These are phyloP conservation scores for Solea senegalensis DNA, from an alignment of 2,113 vertebrate species.

Conservation along the genomic window DNA sequence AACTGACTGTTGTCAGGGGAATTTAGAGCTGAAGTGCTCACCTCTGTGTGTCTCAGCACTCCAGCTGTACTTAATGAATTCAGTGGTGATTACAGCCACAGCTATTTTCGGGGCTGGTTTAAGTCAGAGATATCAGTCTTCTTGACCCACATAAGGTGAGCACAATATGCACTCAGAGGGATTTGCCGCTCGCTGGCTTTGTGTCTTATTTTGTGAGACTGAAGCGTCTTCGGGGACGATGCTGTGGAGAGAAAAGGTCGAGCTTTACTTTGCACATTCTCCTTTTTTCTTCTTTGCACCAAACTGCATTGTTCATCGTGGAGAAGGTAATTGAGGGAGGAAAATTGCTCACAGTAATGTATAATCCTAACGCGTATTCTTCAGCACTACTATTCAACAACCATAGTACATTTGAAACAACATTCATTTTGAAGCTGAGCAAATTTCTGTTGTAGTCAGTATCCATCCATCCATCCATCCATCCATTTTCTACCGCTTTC, in stretches of 20 bases:
- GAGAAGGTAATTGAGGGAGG: conserved; percentile 13
- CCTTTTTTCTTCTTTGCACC: neutral
- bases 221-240: too few species aligned
- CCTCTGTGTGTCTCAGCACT: conserved; percentile 33
- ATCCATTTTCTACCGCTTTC: too few species aligned
- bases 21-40: conserved; percentile 29
- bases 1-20: conserved; percentile 19
- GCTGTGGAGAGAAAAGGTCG: neutral
- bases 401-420: neutral
- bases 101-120: conserved; percentile 66
- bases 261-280: neutral
- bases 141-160: conserved; percentile 71
- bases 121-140: conserved; percentile 63
- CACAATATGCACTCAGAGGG: conserved; percentile 42
- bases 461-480: too few species aligned
- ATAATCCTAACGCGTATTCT: neutral
- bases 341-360: conserved; percentile 4
- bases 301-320: neutral
- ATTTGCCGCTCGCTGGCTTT: conserved; percentile 24
- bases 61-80: conserved; percentile 74
- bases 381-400: neutral
- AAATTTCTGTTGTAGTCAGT: too few species aligned
- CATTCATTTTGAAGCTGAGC: neutral
- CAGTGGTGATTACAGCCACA: conserved; percentile 60
- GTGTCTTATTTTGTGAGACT: neutral